phyloP scores from a whole-genome alignment of 2,797 vertebrate genomes.

The Clarias fuscus region DNA sequence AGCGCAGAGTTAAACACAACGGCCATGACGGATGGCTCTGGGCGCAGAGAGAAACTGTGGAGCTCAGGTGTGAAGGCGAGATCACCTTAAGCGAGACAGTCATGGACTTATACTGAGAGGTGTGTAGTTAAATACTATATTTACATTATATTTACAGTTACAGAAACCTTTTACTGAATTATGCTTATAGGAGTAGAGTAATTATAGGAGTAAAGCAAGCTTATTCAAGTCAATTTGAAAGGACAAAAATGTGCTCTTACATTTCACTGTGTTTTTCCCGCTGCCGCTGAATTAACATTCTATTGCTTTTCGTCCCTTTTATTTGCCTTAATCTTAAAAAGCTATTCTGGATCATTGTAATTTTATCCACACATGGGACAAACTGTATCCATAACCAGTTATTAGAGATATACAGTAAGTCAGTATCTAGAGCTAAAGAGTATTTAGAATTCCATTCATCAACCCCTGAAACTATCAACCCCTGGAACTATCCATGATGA shows the following conservation, averaged over 20 bases:
- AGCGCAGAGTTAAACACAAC: slow-evolving; percentile 32
- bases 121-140: background rate
- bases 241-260: background rate
- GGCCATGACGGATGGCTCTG: slow-evolving; percentile 44
- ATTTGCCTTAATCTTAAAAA: background rate
- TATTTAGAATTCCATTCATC: background rate
- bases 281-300: background rate
- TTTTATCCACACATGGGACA: background rate
- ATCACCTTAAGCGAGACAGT: background rate
- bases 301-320: background rate
- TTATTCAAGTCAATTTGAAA: background rate
- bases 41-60: slow-evolving; percentile 46
- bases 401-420: background rate
- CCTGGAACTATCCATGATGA: background rate
- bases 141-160: background rate
- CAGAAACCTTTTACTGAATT: background rate
- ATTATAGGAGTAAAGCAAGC: background rate
- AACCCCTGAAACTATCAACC: too few relatives aligned
- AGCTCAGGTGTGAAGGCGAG: slow-evolving; percentile 48
- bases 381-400: background rate
- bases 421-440: background rate
- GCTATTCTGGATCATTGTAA: background rate
- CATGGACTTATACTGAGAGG: background rate
- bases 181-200: background rate
- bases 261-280: background rate